phyloP scores from a whole-genome alignment of 2,113 vertebrate genomes.

The Microcebus tavaratra region DNA sequence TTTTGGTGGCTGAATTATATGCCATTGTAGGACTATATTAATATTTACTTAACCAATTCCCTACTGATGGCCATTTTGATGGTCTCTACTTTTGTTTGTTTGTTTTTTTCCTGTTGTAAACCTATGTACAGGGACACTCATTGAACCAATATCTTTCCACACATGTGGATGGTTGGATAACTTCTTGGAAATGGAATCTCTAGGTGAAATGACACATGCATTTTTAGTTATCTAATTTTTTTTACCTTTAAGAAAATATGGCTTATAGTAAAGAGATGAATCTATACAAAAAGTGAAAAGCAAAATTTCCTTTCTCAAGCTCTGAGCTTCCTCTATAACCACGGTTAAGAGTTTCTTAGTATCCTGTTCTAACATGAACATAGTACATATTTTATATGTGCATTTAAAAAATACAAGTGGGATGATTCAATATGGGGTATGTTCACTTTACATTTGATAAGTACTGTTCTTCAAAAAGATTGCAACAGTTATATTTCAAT shows the following conservation, averaged over 20 bases:
- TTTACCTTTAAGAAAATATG: background rate
- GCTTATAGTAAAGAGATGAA: background rate
- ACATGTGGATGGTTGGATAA: background rate
- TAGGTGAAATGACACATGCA: background rate
- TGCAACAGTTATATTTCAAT: background rate
- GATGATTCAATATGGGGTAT: background rate
- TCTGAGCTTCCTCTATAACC: background rate
- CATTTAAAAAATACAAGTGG: background rate
- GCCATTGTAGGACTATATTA: background rate
- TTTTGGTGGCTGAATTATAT: background rate
- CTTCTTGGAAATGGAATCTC: constrained; percentile 28
- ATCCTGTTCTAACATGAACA: background rate
- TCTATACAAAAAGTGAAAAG: background rate
- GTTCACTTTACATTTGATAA: background rate
- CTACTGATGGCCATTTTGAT: background rate
- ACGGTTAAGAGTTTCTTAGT: background rate
- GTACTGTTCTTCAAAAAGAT: background rate
- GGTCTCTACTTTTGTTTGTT: background rate
- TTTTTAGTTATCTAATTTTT: constrained; percentile 33
- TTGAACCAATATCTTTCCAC: background rate
- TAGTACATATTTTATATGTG: background rate
- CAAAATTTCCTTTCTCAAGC: background rate
- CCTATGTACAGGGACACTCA: background rate
- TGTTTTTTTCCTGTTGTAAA: background rate
- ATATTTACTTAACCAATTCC: background rate